Conservation (phyloP, 1,140 invertebrate species). For the Drosophila seguyi region DNA sequence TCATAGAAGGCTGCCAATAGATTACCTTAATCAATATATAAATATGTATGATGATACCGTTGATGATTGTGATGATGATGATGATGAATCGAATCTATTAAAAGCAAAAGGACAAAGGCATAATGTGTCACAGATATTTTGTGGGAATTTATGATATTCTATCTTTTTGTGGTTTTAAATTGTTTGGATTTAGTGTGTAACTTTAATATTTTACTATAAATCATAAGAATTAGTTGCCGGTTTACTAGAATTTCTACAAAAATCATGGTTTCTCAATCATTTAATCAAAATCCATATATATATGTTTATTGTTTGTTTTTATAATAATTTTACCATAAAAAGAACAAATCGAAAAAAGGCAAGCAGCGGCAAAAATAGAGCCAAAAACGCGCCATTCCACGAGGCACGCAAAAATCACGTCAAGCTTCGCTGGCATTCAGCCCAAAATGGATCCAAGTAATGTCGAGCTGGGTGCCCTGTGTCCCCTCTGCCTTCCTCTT, state of each 20-base stretch:
- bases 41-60: slow-evolving; percentile 3
- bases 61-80: slow-evolving; percentile 7
- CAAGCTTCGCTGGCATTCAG: slow-evolving; percentile 34
- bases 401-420: slow-evolving; percentile 23
- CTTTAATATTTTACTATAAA: neutral
- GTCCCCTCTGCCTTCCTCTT: slow-evolving; percentile 16
- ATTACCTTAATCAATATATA: slow-evolving; percentile 17
- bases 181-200: neutral
- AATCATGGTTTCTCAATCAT: too few relatives aligned
- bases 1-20: neutral
- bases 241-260: neutral
- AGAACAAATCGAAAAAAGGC: slow-evolving; percentile 7
- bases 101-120: neutral
- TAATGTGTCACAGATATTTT: slow-evolving; percentile 2
- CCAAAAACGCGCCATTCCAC: slow-evolving; percentile 6
- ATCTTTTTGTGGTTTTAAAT: neutral
- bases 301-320: slow-evolving; percentile 5
- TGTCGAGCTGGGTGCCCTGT: slow-evolving; percentile 7
- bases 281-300: neutral
- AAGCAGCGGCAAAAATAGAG: slow-evolving; percentile 4
- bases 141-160: neutral
- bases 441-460: slow-evolving; percentile 19
- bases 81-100: slow-evolving; percentile 1
- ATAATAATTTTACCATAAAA: slow-evolving; percentile 7
- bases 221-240: neutral